Base-by-base conservation (phyloP, 2,113 vertebrate species). In the Pluvialis apricaria region DNA sequence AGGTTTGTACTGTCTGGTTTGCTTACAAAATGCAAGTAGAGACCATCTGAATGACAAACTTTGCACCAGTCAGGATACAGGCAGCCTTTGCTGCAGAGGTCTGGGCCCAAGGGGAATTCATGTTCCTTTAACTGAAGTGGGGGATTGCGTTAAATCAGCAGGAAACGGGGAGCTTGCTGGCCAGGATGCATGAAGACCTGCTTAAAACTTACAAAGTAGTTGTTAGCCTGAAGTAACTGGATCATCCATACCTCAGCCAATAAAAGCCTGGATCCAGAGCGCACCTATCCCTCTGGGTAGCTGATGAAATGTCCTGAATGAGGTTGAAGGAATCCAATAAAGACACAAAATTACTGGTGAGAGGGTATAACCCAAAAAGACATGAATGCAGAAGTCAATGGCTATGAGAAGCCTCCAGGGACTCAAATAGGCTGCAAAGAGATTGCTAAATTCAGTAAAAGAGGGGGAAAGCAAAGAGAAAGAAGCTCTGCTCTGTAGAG, bases 401-500 rank as follows among this genome's bases (percentile, higher is more conserved):
- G 55, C 76, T 81, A 51, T 5, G 44, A 80, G 68, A 81, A 80
- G 26, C 26, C 85, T 90, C 69, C 45, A 80, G 92, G 44, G 82
- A 75, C 72, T 68, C 58, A 55, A 68, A 90, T 0, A 32, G 34
- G 49, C 69, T 91, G 70, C 64, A 57, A 88, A 86, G 38, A 81
- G 61, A 92, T 58, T 58, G 69, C 14, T 82, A 40, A 91, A 91
- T 52, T 85, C 78, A 80, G 70, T 22, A 60, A 58, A 82, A 92
- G 51, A 54, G 24, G 55, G 31, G 34, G 44, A 82, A 69, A 86
- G 64, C 38, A 82, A 83, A 69, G 65, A 83, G 64, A 77, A 88
- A 61, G 75, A 62, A 91, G 36, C 17, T 84, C 38, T 83, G 69
- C 66, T 94, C 83, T 92, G 82, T 51, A 94, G 81, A 97, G 87